These are phyloP conservation scores for Gopherus flavomarginatus DNA, from an alignment of 2,113 vertebrate species.

Conservation along the genomic window DNA sequence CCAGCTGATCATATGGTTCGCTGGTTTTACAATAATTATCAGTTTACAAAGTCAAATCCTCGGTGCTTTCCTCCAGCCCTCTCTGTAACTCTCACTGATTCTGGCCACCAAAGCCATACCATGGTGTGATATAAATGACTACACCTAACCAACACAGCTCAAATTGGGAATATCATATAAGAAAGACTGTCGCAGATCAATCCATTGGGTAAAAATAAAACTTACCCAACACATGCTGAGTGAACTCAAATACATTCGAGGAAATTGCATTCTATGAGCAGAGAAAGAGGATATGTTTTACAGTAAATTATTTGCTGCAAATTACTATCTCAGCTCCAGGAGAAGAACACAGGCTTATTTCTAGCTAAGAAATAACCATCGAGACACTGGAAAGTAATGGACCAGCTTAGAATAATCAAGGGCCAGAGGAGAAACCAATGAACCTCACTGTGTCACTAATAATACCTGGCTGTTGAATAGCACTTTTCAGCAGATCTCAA, in stretches of 20 bases:
- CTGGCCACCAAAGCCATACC: background rate
- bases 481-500: background rate
- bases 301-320: background rate
- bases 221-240: accelerated
- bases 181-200: background rate
- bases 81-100: background rate
- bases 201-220: background rate
- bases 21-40: background rate
- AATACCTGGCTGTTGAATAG: background rate
- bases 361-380: background rate
- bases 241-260: background rate
- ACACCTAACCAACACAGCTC: background rate
- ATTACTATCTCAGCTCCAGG: background rate
- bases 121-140: background rate
- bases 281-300: background rate
- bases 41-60: background rate
- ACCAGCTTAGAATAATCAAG: background rate
- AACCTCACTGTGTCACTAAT: accelerated
- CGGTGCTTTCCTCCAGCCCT: background rate
- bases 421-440: background rate
- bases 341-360: background rate
- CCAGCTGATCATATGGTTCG: background rate
- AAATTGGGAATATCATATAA: background rate
- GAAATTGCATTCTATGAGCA: background rate
- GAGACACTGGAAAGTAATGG: background rate